Conservation (phyloP, 2,888 invertebrate species). For the Torymus auratus region DNA sequence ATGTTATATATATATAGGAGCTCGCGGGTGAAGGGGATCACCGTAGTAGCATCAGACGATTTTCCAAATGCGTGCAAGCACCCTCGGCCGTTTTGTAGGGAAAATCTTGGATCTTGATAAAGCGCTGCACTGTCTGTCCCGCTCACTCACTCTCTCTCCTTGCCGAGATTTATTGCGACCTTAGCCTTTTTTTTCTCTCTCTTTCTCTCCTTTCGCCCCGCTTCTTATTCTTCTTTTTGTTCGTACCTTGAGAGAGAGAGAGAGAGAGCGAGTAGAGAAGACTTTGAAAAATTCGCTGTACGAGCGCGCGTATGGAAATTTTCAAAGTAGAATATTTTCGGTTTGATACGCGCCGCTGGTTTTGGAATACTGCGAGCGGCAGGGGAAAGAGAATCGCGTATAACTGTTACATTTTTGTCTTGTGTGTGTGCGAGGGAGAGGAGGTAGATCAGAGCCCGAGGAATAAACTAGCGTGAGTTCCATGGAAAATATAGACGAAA, state of each 20-base stretch:
- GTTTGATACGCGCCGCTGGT: not conserved
- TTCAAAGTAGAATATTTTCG: constrained; percentile 10
- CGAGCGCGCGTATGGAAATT: constrained; percentile 23
- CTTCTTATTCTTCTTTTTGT: not conserved
- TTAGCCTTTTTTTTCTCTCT: constrained; percentile 21
- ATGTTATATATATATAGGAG: constrained; percentile 21
- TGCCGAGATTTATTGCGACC: constrained; percentile 49
- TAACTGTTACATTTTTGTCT: not conserved
- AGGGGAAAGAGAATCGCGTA: not conserved
- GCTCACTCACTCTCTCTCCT: not conserved
- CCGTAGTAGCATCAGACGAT: constrained; percentile 26
- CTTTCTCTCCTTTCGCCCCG: not conserved
- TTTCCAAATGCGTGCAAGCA: constrained; percentile 25
- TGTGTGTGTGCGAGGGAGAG: too few relatives aligned
- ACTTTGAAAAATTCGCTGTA: constrained; percentile 1
- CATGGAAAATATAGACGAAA: not conserved
- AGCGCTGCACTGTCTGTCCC: constrained; percentile 10
- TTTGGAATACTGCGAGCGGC: not conserved
- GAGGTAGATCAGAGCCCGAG: not conserved
- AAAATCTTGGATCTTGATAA: constrained; percentile 53
- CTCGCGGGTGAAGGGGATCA: not conserved
- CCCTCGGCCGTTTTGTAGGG: constrained; percentile 32
- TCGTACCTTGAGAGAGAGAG: not conserved
- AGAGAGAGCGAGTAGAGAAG: too few relatives aligned
- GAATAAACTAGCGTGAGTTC: not conserved